Conservation (phyloP, 2,797 vertebrate species). For the Ataeniobius toweri region DNA sequence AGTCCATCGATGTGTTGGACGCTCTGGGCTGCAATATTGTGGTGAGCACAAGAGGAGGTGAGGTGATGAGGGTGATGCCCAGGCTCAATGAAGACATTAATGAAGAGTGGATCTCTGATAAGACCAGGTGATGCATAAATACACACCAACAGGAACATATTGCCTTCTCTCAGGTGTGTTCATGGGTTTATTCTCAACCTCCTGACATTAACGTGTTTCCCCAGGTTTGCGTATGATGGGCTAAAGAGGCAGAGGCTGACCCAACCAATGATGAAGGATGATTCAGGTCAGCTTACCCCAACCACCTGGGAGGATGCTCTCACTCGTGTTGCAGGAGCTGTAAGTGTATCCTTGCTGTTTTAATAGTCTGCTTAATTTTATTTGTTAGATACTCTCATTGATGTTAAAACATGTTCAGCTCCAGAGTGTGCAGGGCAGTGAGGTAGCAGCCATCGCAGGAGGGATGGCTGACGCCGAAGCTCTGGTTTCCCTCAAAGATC, state of each 20-base stretch:
- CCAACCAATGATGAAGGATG: constrained; percentile 91
- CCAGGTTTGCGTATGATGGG: constrained; percentile 94
- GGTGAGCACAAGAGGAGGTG: constrained; percentile 97
- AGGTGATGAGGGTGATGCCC: constrained; percentile 97
- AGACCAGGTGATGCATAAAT: constrained; percentile 85
- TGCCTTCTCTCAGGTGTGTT: not conserved
- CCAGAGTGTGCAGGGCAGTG: constrained; percentile 85
- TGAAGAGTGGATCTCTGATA: constrained; percentile 99
- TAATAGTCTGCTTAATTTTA: not conserved
- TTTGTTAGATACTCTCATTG: not conserved
- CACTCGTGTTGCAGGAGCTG: constrained; percentile 88
- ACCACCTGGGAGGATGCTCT: constrained; percentile 94
- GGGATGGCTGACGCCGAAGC: constrained; percentile 95
- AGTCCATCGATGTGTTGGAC: constrained; percentile 95
- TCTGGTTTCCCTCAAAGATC: constrained; percentile 91
- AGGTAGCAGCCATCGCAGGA: constrained; percentile 90
- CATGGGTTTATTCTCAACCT: constrained; percentile 86
- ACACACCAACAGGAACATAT: not conserved
- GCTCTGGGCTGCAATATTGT: constrained; percentile 96
- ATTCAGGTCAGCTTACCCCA: constrained; percentile 86
- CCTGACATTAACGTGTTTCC: not conserved
- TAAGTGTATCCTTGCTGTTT: constrained; percentile 72
- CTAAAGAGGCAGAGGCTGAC: constrained; percentile 95
- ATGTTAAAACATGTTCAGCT: constrained; percentile 68
- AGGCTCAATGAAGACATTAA: constrained; percentile 94